phyloP scores from a whole-genome alignment of 2,113 vertebrate genomes.

The Cyanoliseus patagonus region DNA sequence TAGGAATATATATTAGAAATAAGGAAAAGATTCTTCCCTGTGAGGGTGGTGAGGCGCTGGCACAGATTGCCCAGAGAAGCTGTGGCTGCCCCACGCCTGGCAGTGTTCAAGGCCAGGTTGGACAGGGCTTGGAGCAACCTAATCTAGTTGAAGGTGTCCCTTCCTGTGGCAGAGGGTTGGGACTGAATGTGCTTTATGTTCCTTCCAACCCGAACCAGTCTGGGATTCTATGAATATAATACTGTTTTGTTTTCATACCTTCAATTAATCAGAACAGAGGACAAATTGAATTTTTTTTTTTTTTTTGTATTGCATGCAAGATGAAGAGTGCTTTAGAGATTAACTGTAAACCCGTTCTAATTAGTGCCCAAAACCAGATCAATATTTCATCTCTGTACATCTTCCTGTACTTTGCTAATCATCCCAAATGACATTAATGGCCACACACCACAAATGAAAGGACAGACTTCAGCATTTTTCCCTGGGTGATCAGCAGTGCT shows the following conservation, averaged over 20 bases:
- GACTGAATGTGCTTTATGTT: neutral
- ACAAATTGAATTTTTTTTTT: slow-evolving; percentile 24
- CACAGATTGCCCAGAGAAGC: neutral
- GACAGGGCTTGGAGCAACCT: neutral
- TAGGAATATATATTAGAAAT: neutral
- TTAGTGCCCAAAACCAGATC: slow-evolving; percentile 68
- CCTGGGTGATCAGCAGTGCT: neutral
- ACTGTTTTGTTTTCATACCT: neutral
- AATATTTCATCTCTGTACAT: slow-evolving; percentile 67
- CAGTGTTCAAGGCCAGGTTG: neutral
- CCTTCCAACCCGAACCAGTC: neutral
- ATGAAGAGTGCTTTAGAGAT: slow-evolving; percentile 47
- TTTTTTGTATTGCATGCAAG: neutral
- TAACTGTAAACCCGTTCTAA: slow-evolving; percentile 51
- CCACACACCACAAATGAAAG: neutral
- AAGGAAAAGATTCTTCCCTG: neutral
- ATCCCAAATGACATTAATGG: slow-evolving; percentile 63
- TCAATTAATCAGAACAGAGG: slow-evolving; percentile 4
- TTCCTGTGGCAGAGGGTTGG: neutral
- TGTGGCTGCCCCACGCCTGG: neutral
- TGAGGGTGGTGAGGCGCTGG: neutral
- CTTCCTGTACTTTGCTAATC: slow-evolving; percentile 42
- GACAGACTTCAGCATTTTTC: neutral
- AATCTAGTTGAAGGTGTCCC: neutral
- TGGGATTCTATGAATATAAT: neutral